These are phyloP conservation scores for Temnothorax nylanderi DNA, from an alignment of 1,140 invertebrate species.

Conservation along the genomic window DNA sequence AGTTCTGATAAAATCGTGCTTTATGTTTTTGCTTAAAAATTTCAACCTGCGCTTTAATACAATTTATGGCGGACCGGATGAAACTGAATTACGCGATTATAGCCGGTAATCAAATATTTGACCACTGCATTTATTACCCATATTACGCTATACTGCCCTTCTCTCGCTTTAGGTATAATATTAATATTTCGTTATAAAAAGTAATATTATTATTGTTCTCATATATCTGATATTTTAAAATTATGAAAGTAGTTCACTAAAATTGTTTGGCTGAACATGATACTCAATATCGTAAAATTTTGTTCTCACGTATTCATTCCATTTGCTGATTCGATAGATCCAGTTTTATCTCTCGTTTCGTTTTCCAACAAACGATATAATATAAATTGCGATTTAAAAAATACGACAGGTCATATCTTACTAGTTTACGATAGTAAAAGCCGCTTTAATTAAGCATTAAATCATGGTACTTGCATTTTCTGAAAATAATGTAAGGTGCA, in stretches of 20 bases:
- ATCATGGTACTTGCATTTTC: conserved; percentile 20
- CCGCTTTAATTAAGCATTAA: conserved; percentile 44
- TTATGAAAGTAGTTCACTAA: neutral
- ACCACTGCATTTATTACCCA: conserved; percentile 5
- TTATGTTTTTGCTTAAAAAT: conserved; percentile 17
- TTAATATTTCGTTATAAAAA: conserved; percentile 20
- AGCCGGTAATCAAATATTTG: conserved; percentile 50
- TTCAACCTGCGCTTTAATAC: neutral
- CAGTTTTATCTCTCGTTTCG: neutral
- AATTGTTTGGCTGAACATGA: neutral
- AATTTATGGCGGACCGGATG: conserved; percentile 24
- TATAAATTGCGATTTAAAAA: neutral
- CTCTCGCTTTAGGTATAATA: neutral
- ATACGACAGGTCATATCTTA: neutral
- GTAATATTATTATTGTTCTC: conserved; percentile 15
- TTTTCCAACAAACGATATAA: neutral
- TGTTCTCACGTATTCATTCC: neutral
- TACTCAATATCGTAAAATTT: neutral
- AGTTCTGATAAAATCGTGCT: conserved; percentile 12
- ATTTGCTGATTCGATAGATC: neutral
- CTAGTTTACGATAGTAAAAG: conserved; percentile 20
- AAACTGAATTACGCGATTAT: conserved; percentile 50
- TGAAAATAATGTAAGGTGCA: conserved; percentile 28
- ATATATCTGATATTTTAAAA: conserved; percentile 15
- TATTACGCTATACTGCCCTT: neutral